These are phyloP conservation scores for Poeciliopsis occidentalis DNA, from an alignment of 2,113 vertebrate genomes.

Conservation along the genomic window DNA sequence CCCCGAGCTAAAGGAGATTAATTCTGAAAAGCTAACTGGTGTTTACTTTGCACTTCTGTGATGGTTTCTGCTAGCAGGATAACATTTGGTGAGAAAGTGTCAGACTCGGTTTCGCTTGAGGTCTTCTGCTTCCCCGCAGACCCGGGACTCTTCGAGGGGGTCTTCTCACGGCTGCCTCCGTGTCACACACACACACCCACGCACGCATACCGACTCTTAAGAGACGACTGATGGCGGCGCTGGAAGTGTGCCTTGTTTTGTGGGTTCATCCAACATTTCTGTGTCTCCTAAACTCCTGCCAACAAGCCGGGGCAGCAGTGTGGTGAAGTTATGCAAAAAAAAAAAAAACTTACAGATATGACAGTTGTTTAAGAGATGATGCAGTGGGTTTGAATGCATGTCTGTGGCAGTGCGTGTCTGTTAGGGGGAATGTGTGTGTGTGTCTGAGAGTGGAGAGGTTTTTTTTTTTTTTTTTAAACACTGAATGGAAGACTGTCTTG, in stretches of 20 bases:
- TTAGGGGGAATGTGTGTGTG: conserved; percentile 34
- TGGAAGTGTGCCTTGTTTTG: conserved; percentile 61
- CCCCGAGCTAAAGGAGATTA: conserved; percentile 56
- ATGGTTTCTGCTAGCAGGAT: conserved; percentile 62
- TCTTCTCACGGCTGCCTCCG: conserved; percentile 36
- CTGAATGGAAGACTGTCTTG: conserved; percentile 74
- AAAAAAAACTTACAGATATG: conserved; percentile 14
- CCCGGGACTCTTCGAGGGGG: conserved; percentile 55
- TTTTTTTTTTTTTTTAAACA: conserved; percentile 45
- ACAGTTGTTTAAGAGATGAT: conserved; percentile 29
- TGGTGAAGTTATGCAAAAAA: conserved; percentile 11
- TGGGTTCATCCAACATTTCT: conserved; percentile 67
- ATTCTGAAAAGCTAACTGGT: conserved; percentile 66
- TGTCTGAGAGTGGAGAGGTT: conserved; percentile 49
- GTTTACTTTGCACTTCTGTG: conserved; percentile 64
- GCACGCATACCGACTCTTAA: background rate
- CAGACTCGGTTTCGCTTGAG: conserved; percentile 61
- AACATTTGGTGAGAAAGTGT: conserved; percentile 75
- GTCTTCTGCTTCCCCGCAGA: conserved; percentile 50
- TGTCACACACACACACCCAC: background rate
- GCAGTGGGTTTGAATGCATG: conserved; percentile 35
- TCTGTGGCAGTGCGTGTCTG: conserved; percentile 32
- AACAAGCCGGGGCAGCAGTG: conserved; percentile 28
- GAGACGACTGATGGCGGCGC: conserved; percentile 40
- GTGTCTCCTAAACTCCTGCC: conserved; percentile 56